Base-by-base conservation (phyloP, 2,888 invertebrate species). In the Epirrhoe tristata region DNA sequence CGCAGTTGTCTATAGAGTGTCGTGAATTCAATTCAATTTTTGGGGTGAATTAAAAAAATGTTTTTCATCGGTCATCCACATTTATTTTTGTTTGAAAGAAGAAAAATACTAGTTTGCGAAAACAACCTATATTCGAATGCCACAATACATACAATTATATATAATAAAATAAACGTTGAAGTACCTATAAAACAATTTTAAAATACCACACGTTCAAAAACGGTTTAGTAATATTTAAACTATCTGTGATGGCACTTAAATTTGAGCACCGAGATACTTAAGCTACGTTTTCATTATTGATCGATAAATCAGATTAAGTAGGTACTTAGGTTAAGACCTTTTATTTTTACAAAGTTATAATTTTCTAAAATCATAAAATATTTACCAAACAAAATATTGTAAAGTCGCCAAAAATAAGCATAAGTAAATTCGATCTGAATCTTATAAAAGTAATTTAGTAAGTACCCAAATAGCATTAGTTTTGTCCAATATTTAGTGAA, bases 111-210 rank as follows among this genome's bases (percentile, higher is more conserved):
- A 5, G 10, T 7, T 17, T 51, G 24, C 17, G 17, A 51, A 50
- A 17, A 51, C 54, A 54, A 54, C 54, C 36, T 54, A 54, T 36
- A 54, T 36, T 51, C 4, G 5, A 17, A 17, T 51, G 17, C 39
- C 39, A 43, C 48, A 48, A 48, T 48, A 14, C 14, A 48, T 10
- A 24, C 17, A 51, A 10, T 10, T 16, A 24, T 10, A 16, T 51
- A 50, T 50, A 2, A 43, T 43, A 12, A 24, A 12, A 12, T 43
- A 43, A 43, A 4, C 12, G 39, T 39, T 39, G 3, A 2, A 24
- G 24, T 2, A n/a, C n/a, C n/a, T n/a, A 2, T 24, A 24, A 24
- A 24, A 24, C 24, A 24, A 24, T 24, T 24, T 24, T 24, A 24
- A 24, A 24, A 24, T n/a, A n/a, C n/a, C n/a, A 24, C 24, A 24